Percentiles rank a stretch among this genome's conserved stretches.
Evolutionary conservation across 2,113 vertebrate genomes (phyloP).

Genomic region (Protomyctophum bolini): DNA sequence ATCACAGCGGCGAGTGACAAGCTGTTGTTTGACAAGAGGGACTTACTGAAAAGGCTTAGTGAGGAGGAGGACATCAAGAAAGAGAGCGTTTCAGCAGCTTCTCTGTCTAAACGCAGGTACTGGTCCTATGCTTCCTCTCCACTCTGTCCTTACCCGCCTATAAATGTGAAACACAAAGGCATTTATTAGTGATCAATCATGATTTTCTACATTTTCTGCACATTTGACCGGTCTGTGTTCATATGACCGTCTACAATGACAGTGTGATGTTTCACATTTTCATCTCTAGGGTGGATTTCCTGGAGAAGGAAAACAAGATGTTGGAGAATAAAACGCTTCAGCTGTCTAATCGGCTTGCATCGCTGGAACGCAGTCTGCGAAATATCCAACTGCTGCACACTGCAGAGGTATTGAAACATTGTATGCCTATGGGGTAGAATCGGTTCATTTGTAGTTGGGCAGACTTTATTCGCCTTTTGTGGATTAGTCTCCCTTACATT

Average conservation of each 20-base stretch:
- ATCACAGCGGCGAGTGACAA: conserved; percentile 59
- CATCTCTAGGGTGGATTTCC: conserved; percentile 50
- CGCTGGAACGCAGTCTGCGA: conserved; percentile 42
- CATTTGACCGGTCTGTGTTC: neutral
- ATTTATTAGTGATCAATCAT: too few relatives aligned
- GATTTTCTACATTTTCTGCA: too few relatives aligned
- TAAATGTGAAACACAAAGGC: neutral
- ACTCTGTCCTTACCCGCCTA: neutral
- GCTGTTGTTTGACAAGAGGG: conserved; percentile 54
- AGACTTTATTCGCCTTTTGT: neutral
- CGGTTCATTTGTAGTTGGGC: neutral
- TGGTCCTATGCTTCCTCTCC: neutral
- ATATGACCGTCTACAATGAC: neutral
- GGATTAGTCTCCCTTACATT: too few relatives aligned
- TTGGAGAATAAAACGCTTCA: conserved; percentile 43
- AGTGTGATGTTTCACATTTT: neutral
- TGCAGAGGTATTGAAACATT: conserved; percentile 33
- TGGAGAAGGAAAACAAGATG: conserved; percentile 59
- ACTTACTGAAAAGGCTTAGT: conserved; percentile 45
- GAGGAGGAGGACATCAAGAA: conserved; percentile 51
- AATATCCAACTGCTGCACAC: conserved; percentile 17
- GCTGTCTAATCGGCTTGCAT: conserved; percentile 46
- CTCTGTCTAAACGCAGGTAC: conserved; percentile 58
- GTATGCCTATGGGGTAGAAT: neutral
- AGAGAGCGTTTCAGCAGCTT: conserved; percentile 30